Percentiles rank a stretch among this genome's conserved stretches.
These are phyloP conservation scores for Falco novaeseelandiae DNA, from an alignment of 2,797 vertebrate genomes.

Conservation along the genomic window DNA sequence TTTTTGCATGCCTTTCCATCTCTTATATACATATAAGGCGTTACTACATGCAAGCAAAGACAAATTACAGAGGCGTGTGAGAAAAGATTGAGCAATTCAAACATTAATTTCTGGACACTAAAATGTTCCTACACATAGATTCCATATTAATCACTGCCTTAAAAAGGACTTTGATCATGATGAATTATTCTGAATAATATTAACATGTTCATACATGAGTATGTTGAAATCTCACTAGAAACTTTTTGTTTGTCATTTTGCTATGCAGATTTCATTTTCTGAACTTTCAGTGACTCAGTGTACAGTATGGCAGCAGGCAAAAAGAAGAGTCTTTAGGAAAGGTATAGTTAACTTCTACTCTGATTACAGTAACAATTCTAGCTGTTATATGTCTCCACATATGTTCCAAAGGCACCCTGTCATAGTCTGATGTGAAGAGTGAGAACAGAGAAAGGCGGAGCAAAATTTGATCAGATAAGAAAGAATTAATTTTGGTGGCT, in stretches of 20 bases:
- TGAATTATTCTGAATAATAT: neutral
- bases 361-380: neutral
- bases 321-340: neutral
- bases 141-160: neutral
- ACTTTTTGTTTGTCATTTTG: neutral
- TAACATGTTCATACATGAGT: neutral
- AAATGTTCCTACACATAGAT: neutral
- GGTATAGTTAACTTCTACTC: neutral
- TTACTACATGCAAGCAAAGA: neutral
- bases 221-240: neutral
- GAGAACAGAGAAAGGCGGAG: neutral
- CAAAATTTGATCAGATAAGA: neutral
- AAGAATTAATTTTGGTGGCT: neutral
- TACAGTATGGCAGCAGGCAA: neutral
- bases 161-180: neutral
- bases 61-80: neutral
- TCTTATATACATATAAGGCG: neutral
- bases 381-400: neutral
- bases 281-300: neutral
- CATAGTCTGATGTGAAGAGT: neutral
- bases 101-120: neutral
- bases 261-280: neutral
- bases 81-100: neutral
- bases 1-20: neutral
- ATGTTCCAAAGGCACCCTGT: neutral